Percentiles rank a stretch among this genome's conserved stretches.
Evolutionary conservation across 2,888 invertebrate genomes (phyloP).

Genomic region (Platypus cylindrus): DNA sequence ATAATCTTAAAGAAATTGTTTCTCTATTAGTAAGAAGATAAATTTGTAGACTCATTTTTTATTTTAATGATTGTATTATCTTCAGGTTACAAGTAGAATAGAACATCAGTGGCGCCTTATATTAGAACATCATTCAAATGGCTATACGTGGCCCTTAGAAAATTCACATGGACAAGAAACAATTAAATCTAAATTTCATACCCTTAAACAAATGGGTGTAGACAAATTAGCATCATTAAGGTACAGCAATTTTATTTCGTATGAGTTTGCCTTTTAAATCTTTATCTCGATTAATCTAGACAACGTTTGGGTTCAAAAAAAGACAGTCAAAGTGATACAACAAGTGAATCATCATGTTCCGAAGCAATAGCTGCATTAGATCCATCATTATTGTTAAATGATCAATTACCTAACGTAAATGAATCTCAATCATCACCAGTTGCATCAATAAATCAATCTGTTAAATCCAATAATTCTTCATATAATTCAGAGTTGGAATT

Average conservation of each 20-base stretch:
- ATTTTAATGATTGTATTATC: slow-evolving; percentile 6
- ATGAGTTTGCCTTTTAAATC: not conserved
- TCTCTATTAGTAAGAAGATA: slow-evolving; percentile 47
- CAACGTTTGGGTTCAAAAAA: slow-evolving; percentile 18
- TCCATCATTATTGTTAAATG: too few species aligned
- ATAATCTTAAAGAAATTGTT: slow-evolving; percentile 51
- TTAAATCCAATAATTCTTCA: slow-evolving; percentile 18
- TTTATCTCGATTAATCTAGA: slow-evolving; percentile 5
- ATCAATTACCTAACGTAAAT: not conserved
- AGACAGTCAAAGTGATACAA: slow-evolving; percentile 31
- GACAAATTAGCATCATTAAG: slow-evolving; percentile 40
- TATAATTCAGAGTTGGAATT: slow-evolving; percentile 29
- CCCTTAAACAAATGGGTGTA: slow-evolving; percentile 54
- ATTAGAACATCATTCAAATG: slow-evolving; percentile 62
- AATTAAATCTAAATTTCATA: slow-evolving; percentile 44
- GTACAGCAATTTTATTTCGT: slow-evolving; percentile 5
- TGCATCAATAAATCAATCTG: not conserved
- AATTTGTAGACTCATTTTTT: too few species aligned
- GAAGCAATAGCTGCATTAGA: slow-evolving; percentile 4
- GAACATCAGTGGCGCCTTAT: slow-evolving; percentile 73
- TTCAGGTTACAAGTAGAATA: slow-evolving; percentile 34
- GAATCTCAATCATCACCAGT: slow-evolving; percentile 1
- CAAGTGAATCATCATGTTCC: slow-evolving; percentile 25
- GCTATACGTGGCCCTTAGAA: slow-evolving; percentile 54
- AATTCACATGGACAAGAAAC: slow-evolving; percentile 26